Evolutionary conservation across 2,797 vertebrate species (phyloP).

Genomic region (Gymnoscopelus braueri): DNA sequence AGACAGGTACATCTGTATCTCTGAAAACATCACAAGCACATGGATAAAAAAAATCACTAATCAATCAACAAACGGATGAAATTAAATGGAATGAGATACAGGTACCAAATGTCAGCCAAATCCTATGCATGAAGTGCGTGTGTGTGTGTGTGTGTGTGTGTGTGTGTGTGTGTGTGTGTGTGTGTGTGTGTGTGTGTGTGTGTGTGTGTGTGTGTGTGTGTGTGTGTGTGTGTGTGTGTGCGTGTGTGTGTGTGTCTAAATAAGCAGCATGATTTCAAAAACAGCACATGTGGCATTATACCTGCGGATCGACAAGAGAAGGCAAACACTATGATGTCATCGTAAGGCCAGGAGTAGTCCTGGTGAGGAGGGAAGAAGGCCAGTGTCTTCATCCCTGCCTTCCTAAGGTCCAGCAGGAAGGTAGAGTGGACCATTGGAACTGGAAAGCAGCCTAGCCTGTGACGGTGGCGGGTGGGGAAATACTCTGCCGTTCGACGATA

Average conservation of each 20-base stretch:
- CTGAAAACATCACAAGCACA: slow-evolving; percentile 66
- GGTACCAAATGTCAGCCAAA: not conserved
- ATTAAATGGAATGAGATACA: not conserved
- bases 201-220: too few species aligned
- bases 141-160: not conserved
- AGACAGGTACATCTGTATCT: slow-evolving; percentile 87
- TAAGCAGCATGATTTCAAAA: not conserved
- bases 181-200: not conserved
- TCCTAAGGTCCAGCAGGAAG: slow-evolving; percentile 88
- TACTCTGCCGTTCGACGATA: slow-evolving; percentile 95
- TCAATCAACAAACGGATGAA: not conserved
- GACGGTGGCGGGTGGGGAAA: slow-evolving; percentile 93
- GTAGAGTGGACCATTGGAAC: slow-evolving; percentile 98
- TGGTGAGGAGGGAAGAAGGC: slow-evolving; percentile 92
- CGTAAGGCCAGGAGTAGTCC: slow-evolving; percentile 95
- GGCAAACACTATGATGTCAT: slow-evolving; percentile 96
- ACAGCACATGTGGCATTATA: slow-evolving; percentile 42
- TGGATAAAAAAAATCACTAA: not conserved
- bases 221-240: not conserved
- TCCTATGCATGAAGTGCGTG: not conserved
- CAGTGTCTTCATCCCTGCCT: slow-evolving; percentile 82
- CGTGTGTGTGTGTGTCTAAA: not conserved
- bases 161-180: not conserved
- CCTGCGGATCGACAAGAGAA: slow-evolving; percentile 91
- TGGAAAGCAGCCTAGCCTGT: slow-evolving; percentile 86